Evolutionary conservation across 2,113 vertebrate genomes (phyloP), one percentile per base, ranked within the genome.

Genomic region (Chloroceryle aenea): DNA sequence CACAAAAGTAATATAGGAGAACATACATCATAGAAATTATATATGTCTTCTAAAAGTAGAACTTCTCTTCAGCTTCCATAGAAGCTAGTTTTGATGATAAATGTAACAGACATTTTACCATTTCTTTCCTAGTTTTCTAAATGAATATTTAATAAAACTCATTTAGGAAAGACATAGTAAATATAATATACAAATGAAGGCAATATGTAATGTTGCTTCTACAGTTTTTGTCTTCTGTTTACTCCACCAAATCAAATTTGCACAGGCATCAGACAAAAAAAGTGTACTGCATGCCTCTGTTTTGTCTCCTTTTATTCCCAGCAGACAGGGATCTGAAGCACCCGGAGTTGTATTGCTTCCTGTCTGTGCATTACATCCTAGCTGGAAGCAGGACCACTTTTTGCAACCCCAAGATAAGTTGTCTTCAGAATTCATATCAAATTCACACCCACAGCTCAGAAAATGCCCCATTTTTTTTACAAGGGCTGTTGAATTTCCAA

Each of bases 331-430:
- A 74, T 8, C 17, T 63, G 27, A 81, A 67, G 9, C 25, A 77
- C 23, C 4, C 10, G 40, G 18, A 61, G 8, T 4, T 73, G 8
- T 30, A 61, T 30, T 52, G 14, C 8, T 38, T 79, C 19, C 32
- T 72, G 9, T 11, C 14, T 50, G 9, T 7, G 8, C 6, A 26
- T 61, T 76, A 34, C 1, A 43, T 23, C 30, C 45, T 8, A 21
- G 2, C 10, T 53, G 36, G 29, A 73, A 92, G 47, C 9, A 59
- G n/a, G 23, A 56, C 14, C 10, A 12, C 5, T n/a, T 20, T 55
- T 89, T 0, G 5, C 10, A 68, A 17, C 34, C 2, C 5, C 5
- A 9, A 25, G n/a, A 68, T 32, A 47, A 50, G 0, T 64, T 42
- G 4, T 66, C 10, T 63, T 15, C 18, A 61, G 67, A 77, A 38